phyloP scores from a whole-genome alignment of 2,113 vertebrate species.

The Crotalus tigris region DNA sequence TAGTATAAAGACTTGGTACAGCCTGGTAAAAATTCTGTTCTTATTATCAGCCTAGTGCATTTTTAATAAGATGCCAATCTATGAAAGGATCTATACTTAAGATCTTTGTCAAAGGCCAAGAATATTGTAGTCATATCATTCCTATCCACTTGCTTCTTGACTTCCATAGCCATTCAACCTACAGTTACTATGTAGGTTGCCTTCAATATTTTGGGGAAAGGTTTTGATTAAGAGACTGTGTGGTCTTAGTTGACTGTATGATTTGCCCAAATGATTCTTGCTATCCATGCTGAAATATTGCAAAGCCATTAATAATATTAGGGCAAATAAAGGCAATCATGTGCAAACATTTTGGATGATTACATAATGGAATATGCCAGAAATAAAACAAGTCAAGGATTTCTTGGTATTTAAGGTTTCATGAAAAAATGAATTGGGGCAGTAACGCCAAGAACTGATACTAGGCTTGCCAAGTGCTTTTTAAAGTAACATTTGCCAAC shows the following conservation, averaged over 20 bases:
- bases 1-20: not conserved
- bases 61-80: not conserved
- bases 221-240: constrained; percentile 61
- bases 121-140: not conserved
- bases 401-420: constrained; percentile 74
- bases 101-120: not conserved
- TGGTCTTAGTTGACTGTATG: constrained; percentile 43
- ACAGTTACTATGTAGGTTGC: constrained; percentile 18
- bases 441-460: constrained; percentile 71
- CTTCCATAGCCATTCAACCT: not conserved
- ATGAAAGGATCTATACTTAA: not conserved
- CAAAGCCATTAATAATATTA: constrained; percentile 63
- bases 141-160: not conserved
- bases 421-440: constrained; percentile 67
- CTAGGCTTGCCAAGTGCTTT: constrained; percentile 70
- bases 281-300: constrained; percentile 62
- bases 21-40: not conserved
- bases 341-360: constrained; percentile 56
- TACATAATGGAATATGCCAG: constrained; percentile 50
- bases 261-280: constrained; percentile 52
- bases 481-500: constrained; percentile 68
- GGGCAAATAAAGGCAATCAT: constrained; percentile 55
- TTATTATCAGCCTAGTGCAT: not conserved
- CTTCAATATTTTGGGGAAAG: constrained; percentile 50
- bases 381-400: constrained; percentile 63